A percentile compares a stretch with the other conserved stretches of the same genome.
Evolutionary conservation across 2,888 invertebrate species (phyloP).

Genomic region (Drosophila subsilvestris): DNA sequence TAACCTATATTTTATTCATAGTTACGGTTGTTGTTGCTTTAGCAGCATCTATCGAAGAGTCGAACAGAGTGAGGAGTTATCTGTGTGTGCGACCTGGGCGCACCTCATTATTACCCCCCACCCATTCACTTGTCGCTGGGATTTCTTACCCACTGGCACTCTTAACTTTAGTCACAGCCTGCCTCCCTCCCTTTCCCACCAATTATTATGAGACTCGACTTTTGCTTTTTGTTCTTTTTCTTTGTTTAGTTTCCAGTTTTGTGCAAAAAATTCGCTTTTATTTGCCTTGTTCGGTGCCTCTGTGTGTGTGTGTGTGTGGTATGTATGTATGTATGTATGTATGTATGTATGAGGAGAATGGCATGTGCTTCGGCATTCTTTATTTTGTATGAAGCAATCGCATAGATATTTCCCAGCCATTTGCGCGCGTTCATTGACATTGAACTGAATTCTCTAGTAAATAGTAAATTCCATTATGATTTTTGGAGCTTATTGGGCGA

Average conservation of each 20-base stretch:
- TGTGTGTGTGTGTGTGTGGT: background rate
- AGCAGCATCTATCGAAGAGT: constrained; percentile 61
- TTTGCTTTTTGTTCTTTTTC: constrained; percentile 69
- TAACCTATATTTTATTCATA: constrained; percentile 78
- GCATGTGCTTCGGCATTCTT: constrained; percentile 18
- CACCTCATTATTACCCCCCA: constrained; percentile 37
- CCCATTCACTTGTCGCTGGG: background rate
- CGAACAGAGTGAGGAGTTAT: constrained; percentile 10
- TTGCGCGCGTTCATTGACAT: constrained; percentile 75
- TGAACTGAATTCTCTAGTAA: constrained; percentile 62
- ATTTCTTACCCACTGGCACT: constrained; percentile 18
- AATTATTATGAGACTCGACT: constrained; percentile 19
- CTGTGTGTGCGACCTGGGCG: constrained; percentile 14
- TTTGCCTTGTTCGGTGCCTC: constrained; percentile 39
- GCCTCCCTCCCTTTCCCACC: constrained; percentile 19
- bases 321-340: background rate
- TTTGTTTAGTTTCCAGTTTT: constrained; percentile 64
- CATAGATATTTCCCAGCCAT: constrained; percentile 40
- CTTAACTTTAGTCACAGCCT: constrained; percentile 4
- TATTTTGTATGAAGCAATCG: constrained; percentile 43
- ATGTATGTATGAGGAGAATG: background rate
- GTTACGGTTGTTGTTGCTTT: constrained; percentile 37
- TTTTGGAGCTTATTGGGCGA: constrained; percentile 9
- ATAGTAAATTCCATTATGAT: constrained; percentile 14
- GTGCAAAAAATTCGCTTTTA: constrained; percentile 56